Evolutionary conservation across 2,113 vertebrate species (phyloP), one percentile per base, ranked within the genome.

Genomic region (Craseonycteris thonglongyai): DNA sequence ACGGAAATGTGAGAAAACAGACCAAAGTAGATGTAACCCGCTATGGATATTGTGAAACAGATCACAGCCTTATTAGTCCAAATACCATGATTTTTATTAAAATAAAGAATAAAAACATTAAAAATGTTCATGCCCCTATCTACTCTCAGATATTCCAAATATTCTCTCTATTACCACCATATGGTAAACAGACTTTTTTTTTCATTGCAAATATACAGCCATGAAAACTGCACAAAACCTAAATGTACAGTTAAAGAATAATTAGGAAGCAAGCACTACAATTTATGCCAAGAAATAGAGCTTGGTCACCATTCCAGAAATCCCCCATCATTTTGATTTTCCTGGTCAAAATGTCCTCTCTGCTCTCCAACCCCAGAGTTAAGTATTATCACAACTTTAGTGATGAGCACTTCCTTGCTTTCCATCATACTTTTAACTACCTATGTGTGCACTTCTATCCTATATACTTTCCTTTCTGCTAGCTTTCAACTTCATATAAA

Each of bases 1-100:
- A 91, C 51, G 59, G 89, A 97, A 95, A 94, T 93, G 89, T 83
- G 96, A 93, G 68, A 66, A 87, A 94, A 88, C 78, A 91, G 69
- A 61, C 85, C 88, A 85, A 89, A 66, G 30, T 5, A 83, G n/a
- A 81, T 72, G 71, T 58, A 69, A 88, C 58, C 18, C 80, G n/a
- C 58, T 75, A 38, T 74, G 28, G n/a, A 28, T 35, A 47, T 96
- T 92, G 58, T 84, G 91, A 95, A 93, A 95, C 24, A 28, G 33
- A 83, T 81, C 54, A 5, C 12, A 28, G 40, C 80, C 45, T 86
- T 63, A 65, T 56, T 87, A 69, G 42, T 45, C 47, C 79, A 82
- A 87, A 78, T 63, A 75, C 21, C 33, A 74, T 5, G 49, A 59
- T 26, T 79, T 71, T 49, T 90, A 89, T 91, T 81, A 72, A 85